phyloP scores from a whole-genome alignment of 1,140 invertebrate species.

The Diploscapter pachys region DNA sequence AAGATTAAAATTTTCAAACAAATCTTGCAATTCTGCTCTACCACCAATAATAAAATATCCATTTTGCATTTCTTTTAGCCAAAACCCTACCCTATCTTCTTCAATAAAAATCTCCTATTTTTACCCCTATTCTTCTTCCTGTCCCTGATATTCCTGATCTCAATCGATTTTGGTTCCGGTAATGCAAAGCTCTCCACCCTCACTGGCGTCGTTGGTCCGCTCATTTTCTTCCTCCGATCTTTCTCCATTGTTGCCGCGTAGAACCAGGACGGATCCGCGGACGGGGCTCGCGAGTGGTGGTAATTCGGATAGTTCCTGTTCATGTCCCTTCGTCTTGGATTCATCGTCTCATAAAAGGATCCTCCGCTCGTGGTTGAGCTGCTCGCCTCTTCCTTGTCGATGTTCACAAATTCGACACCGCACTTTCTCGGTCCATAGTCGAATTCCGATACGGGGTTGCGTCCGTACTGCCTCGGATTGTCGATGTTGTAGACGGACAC shows the following conservation, averaged over 20 bases:
- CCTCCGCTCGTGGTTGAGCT: neutral
- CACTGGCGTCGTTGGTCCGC: neutral
- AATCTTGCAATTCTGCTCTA: neutral
- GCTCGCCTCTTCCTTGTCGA: too few relatives aligned
- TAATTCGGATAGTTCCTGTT: too few relatives aligned
- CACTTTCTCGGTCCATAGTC: too few relatives aligned
- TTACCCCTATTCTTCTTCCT: neutral
- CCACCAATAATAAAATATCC: neutral
- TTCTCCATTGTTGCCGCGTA: conserved; percentile 3
- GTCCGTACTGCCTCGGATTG: too few relatives aligned
- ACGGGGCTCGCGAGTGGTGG: too few relatives aligned
- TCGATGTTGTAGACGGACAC: conserved; percentile 9
- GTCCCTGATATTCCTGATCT: neutral
- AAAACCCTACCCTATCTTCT: conserved; percentile 2
- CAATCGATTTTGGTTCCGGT: conserved; percentile 9
- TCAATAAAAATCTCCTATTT: neutral
- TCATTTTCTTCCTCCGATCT: neutral
- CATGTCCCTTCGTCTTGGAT: too few relatives aligned
- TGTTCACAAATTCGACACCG: too few relatives aligned
- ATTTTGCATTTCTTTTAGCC: neutral
- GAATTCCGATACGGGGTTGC: too few relatives aligned
- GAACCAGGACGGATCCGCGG: neutral
- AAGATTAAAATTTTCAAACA: neutral
- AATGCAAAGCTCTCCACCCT: conserved; percentile 15
- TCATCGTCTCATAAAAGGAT: neutral